Conservation (phyloP, 2,888 invertebrate genomes). For the Caprella mutica region DNA sequence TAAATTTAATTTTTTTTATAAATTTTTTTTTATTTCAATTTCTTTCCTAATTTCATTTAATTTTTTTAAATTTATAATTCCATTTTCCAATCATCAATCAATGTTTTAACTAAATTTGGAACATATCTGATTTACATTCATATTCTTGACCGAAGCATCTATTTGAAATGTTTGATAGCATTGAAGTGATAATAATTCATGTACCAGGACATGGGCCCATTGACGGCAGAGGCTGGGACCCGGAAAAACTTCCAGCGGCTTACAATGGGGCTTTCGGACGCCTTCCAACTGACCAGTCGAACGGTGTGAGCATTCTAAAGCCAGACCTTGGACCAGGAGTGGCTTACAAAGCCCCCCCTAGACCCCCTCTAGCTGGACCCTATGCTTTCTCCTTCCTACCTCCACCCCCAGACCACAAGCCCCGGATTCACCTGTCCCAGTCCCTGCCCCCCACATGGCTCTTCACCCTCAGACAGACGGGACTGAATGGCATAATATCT, state of each 20-base stretch:
- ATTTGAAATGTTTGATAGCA: no score
- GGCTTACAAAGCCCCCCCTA: conserved; percentile 37
- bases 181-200: no score
- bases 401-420: conserved; percentile 62
- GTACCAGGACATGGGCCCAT: conserved; percentile 21
- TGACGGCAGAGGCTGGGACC: conserved; percentile 15
- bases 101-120: no score
- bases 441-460: conserved; percentile 68
- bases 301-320: conserved; percentile 36
- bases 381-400: conserved; percentile 83
- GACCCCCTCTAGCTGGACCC: conserved; percentile 74
- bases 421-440: conserved; percentile 64
- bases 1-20: no score
- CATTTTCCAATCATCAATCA: no score
- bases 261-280: conserved; percentile 28
- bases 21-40: no score
- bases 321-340: conserved; percentile 47
- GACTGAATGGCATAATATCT: conserved; percentile 47
- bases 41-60: no score
- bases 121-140: no score
- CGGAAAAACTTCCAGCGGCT: conserved; percentile 10
- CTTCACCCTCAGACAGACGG: conserved; percentile 67
- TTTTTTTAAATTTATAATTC: no score
- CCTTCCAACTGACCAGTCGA: conserved; percentile 8
- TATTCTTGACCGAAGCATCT: no score